phyloP scores from a whole-genome alignment of 2,888 invertebrate species.

The Aethes cnicana region DNA sequence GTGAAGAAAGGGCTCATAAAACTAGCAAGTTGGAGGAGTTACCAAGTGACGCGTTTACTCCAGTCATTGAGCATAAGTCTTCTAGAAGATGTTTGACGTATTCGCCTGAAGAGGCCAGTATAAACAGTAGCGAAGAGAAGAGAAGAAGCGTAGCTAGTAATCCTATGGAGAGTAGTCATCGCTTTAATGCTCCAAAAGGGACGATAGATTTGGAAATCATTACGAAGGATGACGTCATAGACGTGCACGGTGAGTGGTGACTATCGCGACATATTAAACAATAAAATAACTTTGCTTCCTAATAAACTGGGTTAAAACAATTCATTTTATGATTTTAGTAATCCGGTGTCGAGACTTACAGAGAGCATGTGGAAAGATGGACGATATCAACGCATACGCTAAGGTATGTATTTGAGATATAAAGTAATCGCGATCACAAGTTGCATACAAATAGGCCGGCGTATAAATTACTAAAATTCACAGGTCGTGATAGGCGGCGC shows the following conservation, averaged over 20 bases:
- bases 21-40: conserved; percentile 77
- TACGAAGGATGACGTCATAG: conserved; percentile 81
- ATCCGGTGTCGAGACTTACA: conserved; percentile 89
- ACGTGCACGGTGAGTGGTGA: conserved; percentile 87
- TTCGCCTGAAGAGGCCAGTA: conserved; percentile 79
- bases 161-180: conserved; percentile 64
- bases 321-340: conserved; percentile 81
- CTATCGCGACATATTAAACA: conserved; percentile 58
- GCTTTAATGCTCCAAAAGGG: conserved; percentile 71
- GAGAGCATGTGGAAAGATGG: conserved; percentile 84
- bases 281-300: too few relatives aligned
- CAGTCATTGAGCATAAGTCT: conserved; percentile 73
- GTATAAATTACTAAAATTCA: conserved; percentile 30
- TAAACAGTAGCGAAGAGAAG: conserved; percentile 79
- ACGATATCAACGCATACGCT: conserved; percentile 89
- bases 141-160: conserved; percentile 78
- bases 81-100: conserved; percentile 83
- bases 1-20: conserved; percentile 72
- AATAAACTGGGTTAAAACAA: too few relatives aligned
- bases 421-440: background rate
- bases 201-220: conserved; percentile 85
- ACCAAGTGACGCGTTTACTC: conserved; percentile 63
- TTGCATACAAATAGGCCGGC: too few relatives aligned
- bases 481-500: conserved; percentile 83
- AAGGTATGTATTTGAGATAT: conserved; percentile 78